These are phyloP conservation scores for Phenacoccus solenopsis DNA, from an alignment of 1,140 invertebrate species.

Conservation along the genomic window DNA sequence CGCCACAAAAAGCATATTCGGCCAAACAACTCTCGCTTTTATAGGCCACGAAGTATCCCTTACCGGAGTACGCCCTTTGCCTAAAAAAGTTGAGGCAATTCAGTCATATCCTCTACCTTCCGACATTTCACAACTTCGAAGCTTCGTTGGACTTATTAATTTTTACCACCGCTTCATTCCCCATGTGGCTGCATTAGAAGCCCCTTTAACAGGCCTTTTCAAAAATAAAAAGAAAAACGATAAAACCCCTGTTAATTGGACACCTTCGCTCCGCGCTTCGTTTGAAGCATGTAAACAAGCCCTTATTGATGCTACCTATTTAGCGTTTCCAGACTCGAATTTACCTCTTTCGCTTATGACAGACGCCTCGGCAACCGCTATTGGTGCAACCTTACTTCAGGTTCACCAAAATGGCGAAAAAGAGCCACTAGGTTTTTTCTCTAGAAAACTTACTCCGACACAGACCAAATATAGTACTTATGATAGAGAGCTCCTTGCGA, in stretches of 20 bases:
- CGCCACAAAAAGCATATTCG: slow-evolving; percentile 26
- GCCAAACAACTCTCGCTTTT: slow-evolving; percentile 23
- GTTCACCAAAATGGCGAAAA: not conserved
- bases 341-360: slow-evolving; percentile 19
- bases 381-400: slow-evolving; percentile 26
- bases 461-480: slow-evolving; percentile 34
- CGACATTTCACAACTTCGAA: slow-evolving; percentile 22
- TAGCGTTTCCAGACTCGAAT: slow-evolving; percentile 21
- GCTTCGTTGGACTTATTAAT: slow-evolving; percentile 35
- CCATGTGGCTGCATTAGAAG: slow-evolving; percentile 26
- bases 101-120: slow-evolving; percentile 9
- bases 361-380: slow-evolving; percentile 26
- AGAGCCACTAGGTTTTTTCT: slow-evolving; percentile 34
- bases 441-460: slow-evolving; percentile 30
- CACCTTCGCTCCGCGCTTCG: slow-evolving; percentile 21
- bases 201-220: slow-evolving; percentile 24
- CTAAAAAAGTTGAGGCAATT: slow-evolving; percentile 15
- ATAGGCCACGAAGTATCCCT: slow-evolving; percentile 28
- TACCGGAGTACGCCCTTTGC: not conserved
- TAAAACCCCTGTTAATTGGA: slow-evolving; percentile 22
- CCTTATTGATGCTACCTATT: slow-evolving; percentile 25
- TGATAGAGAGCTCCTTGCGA: slow-evolving; percentile 37
- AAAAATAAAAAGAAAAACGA: slow-evolving; percentile 28
- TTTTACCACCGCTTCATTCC: slow-evolving; percentile 28
- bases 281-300: slow-evolving; percentile 34